Evolutionary conservation across 2,888 invertebrate genomes (phyloP).

Genomic region (Cryptocheilus praepositus): DNA sequence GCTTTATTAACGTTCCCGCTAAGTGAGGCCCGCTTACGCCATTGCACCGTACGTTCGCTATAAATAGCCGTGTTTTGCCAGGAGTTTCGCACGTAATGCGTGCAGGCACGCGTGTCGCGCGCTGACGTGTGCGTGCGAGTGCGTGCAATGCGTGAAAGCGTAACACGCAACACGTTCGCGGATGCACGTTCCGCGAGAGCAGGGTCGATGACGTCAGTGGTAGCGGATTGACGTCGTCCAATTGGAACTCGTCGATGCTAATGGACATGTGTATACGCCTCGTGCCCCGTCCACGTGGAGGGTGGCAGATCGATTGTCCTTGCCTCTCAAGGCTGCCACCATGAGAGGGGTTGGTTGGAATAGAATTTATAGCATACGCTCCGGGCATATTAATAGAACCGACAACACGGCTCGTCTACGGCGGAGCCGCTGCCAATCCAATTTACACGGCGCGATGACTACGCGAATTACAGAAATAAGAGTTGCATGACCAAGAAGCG

Average conservation of each 20-base stretch:
- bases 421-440: slow-evolving; percentile 35
- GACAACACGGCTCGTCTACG: slow-evolving; percentile 37
- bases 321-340: slow-evolving; percentile 56
- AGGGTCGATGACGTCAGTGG: slow-evolving; percentile 47
- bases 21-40: slow-evolving; percentile 45
- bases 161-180: slow-evolving; percentile 5
- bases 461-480: slow-evolving; percentile 41
- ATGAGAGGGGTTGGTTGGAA: slow-evolving; percentile 39
- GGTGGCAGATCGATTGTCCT: slow-evolving; percentile 63
- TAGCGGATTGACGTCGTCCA: slow-evolving; percentile 40
- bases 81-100: slow-evolving; percentile 48
- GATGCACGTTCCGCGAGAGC: slow-evolving; percentile 22
- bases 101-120: slow-evolving; percentile 42
- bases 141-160: slow-evolving; percentile 4
- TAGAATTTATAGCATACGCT: slow-evolving; percentile 59
- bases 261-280: slow-evolving; percentile 33
- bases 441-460: slow-evolving; percentile 36
- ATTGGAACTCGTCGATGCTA: slow-evolving; percentile 49
- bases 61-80: slow-evolving; percentile 53
- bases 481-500: slow-evolving; percentile 23
- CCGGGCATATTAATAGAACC: slow-evolving; percentile 58
- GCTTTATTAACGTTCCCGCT: slow-evolving; percentile 25
- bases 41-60: slow-evolving; percentile 37
- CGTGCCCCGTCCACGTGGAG: slow-evolving; percentile 44
- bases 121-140: slow-evolving; percentile 11